Conservation (phyloP, 2,113 vertebrate genomes). For the Pteropus alecto region DNA sequence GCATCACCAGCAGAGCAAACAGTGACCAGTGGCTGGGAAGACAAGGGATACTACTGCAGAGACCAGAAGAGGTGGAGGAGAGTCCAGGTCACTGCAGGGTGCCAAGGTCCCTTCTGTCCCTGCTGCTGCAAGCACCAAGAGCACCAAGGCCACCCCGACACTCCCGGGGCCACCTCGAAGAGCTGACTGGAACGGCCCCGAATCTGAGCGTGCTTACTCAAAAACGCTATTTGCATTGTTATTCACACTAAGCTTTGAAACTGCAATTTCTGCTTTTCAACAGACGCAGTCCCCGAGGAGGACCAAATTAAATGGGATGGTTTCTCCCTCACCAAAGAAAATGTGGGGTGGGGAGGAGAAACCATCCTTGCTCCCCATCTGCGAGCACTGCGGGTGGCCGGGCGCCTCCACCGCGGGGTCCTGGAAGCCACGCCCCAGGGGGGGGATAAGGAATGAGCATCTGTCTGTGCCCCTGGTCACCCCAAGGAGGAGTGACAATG, state of each 20-base stretch:
- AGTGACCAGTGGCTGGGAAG: neutral
- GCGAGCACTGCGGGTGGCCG: too few relatives aligned
- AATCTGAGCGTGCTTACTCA: neutral
- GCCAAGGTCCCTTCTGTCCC: neutral
- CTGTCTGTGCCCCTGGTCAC: neutral
- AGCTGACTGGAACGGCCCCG: neutral
- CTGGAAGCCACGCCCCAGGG: too few relatives aligned
- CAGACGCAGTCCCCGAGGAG: conserved; percentile 8
- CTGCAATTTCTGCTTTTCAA: neutral
- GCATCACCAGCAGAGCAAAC: neutral
- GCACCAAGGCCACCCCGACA: neutral
- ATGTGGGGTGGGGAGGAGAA: neutral
- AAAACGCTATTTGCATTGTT: neutral
- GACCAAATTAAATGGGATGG: neutral
- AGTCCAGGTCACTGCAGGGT: neutral
- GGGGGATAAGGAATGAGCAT: too few relatives aligned
- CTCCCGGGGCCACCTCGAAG: neutral
- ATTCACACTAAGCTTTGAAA: neutral
- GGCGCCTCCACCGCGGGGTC: too few relatives aligned
- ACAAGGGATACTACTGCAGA: neutral
- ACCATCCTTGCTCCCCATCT: too few relatives aligned
- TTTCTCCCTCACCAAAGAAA: neutral
- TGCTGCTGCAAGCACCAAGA: neutral
- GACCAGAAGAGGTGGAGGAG: neutral
- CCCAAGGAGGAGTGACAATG: neutral